phyloP scores from a whole-genome alignment of 2,797 vertebrate species.

The Sebastiscus albofasciatus region DNA sequence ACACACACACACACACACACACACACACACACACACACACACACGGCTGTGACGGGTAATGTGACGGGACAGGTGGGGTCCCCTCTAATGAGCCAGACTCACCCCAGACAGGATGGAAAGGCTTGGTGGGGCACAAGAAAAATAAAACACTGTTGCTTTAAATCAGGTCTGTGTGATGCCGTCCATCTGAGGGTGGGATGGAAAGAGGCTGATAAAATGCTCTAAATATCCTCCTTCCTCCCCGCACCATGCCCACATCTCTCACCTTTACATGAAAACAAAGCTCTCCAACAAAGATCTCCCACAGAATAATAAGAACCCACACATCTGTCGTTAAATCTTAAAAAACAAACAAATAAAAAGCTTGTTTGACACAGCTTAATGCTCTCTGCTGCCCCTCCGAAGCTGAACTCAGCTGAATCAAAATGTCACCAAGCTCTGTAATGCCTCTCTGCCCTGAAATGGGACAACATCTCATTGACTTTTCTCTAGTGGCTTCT shows the following conservation, averaged over 20 bases:
- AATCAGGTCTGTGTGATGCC: background rate
- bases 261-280: background rate
- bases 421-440: slow-evolving; percentile 39
- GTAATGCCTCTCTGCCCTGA: slow-evolving; percentile 42
- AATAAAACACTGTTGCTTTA: slow-evolving; percentile 30
- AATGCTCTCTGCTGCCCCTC: background rate
- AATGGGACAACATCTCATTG: slow-evolving; percentile 51
- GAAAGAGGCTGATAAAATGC: slow-evolving; percentile 13
- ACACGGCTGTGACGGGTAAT: slow-evolving; percentile 1
- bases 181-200: background rate
- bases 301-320: background rate
- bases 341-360: background rate
- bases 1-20: background rate
- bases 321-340: background rate
- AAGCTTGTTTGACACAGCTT: background rate
- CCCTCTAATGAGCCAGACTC: slow-evolving; percentile 15
- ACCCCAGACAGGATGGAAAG: slow-evolving; percentile 20
- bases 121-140: slow-evolving; percentile 10
- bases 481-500: slow-evolving; percentile 57
- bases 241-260: background rate
- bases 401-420: slow-evolving; percentile 6
- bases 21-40: background rate
- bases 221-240: background rate
- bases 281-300: background rate
- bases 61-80: slow-evolving; percentile 22